Conservation (phyloP, 2,113 vertebrate species). For the Onychorhynchus coronatus region DNA sequence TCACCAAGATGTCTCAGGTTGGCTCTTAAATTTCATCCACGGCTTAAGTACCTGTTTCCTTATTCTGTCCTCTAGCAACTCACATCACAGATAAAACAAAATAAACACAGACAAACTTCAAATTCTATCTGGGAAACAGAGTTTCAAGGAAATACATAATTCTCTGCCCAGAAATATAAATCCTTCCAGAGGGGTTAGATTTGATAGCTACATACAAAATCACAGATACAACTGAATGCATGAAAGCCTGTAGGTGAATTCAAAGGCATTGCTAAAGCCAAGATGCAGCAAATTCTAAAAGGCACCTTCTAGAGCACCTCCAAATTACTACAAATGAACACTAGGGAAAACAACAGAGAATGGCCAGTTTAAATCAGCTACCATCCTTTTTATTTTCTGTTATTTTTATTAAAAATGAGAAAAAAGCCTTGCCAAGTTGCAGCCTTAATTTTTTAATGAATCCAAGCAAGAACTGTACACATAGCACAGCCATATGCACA, state of each 20-base stretch:
- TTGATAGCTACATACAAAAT: not conserved
- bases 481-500: not conserved
- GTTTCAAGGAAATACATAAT: not conserved
- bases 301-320: not conserved
- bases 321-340: not conserved
- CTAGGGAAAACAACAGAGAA: not conserved
- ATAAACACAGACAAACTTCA: not conserved
- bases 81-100: not conserved
- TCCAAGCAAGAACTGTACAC: not conserved
- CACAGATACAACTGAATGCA: not conserved
- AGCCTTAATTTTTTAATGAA: not conserved
- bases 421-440: not conserved
- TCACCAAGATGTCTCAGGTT: not conserved
- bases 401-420: not conserved
- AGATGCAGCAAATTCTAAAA: not conserved
- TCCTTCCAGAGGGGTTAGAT: not conserved
- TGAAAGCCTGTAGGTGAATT: not conserved
- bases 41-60: not conserved
- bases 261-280: not conserved
- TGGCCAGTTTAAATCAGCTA: not conserved
- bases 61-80: not conserved
- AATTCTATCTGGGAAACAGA: not conserved
- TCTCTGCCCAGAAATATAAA: not conserved
- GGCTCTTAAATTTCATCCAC: not conserved
- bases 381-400: not conserved